Conservation (phyloP, 2,797 vertebrate genomes). For the Poecilia wingei region DNA sequence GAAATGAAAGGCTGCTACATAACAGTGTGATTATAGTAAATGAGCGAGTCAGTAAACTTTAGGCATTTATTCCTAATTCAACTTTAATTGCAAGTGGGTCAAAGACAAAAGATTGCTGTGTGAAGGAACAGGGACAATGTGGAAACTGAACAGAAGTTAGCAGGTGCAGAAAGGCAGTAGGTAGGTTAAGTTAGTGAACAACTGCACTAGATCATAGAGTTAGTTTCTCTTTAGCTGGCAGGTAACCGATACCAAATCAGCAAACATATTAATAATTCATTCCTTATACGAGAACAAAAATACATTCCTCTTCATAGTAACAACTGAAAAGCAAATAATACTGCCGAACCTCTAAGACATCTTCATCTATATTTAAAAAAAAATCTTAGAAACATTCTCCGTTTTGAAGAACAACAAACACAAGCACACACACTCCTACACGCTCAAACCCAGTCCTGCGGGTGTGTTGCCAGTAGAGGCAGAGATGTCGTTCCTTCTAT, state of each 20-base stretch:
- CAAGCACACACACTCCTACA: constrained; percentile 22
- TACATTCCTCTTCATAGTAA: neutral
- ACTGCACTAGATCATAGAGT: constrained; percentile 1
- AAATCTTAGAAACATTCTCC: constrained; percentile 14
- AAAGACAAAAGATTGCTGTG: neutral
- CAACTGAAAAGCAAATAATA: neutral
- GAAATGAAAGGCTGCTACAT: neutral
- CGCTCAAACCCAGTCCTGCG: constrained; percentile 55
- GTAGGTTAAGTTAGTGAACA: neutral
- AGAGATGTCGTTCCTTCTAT: constrained; percentile 58
- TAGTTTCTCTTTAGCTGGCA: neutral
- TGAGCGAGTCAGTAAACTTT: neutral
- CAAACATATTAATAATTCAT: neutral
- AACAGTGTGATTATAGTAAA: neutral
- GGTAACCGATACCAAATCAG: neutral
- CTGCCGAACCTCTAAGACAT: neutral
- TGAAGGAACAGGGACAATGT: too few relatives aligned
- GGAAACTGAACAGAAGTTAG: too few relatives aligned
- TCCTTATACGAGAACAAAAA: neutral
- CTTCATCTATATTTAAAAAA: neutral
- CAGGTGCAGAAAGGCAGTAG: too few relatives aligned
- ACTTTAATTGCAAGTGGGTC: neutral
- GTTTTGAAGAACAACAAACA: constrained; percentile 18
- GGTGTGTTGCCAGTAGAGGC: constrained; percentile 62
- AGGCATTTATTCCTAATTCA: neutral